These are phyloP conservation scores for Tinamus guttatus DNA, from an alignment of 2,113 vertebrate species.

Conservation along the genomic window DNA sequence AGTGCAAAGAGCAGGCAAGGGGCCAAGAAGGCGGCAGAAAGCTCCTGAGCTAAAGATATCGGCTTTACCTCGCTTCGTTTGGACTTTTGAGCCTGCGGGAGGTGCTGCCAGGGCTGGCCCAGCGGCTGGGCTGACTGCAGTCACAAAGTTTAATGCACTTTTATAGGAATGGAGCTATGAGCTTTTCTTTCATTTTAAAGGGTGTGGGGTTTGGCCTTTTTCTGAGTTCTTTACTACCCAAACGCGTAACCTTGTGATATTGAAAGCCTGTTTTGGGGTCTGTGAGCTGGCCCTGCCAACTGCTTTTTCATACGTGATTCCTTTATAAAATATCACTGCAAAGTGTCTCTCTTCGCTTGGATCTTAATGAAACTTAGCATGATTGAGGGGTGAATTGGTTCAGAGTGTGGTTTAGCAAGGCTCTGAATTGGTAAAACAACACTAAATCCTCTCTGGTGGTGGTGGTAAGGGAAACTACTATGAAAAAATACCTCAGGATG, in stretches of 20 bases:
- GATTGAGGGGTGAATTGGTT: not conserved
- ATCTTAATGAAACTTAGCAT: not conserved
- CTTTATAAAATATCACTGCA: not conserved
- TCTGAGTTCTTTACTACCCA: not conserved
- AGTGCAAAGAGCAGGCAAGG: not conserved
- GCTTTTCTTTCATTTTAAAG: not conserved
- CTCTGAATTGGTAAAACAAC: not conserved
- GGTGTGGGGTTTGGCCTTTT: not conserved
- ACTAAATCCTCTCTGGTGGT: not conserved
- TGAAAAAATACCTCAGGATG: not conserved
- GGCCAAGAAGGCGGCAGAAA: not conserved
- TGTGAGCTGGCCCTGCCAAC: not conserved
- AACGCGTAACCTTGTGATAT: not conserved
- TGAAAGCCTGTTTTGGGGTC: not conserved
- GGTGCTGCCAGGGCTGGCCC: not conserved
- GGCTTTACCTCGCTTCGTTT: not conserved
- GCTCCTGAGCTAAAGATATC: not conserved
- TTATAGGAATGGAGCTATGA: not conserved
- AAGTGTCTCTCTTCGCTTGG: not conserved
- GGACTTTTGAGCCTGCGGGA: not conserved
- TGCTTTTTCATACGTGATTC: not conserved
- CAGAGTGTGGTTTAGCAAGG: not conserved
- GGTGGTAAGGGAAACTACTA: not conserved
- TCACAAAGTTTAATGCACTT: not conserved
- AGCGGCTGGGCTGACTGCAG: accelerated